A percentile compares a stretch with the other conserved stretches of the same genome.
phyloP scores from a whole-genome alignment of 1,140 invertebrate genomes.

The Prorops nasuta region DNA sequence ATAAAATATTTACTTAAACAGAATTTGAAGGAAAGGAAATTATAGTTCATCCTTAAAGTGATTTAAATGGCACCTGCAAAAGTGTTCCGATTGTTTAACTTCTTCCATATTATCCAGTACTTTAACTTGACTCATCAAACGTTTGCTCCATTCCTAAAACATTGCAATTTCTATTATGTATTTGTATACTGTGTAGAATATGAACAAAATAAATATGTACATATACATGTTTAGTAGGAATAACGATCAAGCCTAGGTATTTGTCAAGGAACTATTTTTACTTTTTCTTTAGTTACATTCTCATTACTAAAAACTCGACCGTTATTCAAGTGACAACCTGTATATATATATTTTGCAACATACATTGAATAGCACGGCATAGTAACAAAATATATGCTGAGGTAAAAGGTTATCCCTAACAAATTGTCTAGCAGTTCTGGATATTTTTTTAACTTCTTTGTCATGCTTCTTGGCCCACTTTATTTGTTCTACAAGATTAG shows the following conservation, averaged over 20 bases:
- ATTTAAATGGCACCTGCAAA: slow-evolving; percentile 55
- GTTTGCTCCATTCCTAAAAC: slow-evolving; percentile 72
- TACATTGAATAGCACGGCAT: slow-evolving; percentile 76
- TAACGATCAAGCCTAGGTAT: no score
- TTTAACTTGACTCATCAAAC: slow-evolving; percentile 61
- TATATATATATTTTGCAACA: slow-evolving; percentile 17
- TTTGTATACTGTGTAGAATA: not conserved
- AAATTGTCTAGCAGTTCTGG: slow-evolving; percentile 71
- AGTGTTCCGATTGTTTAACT: slow-evolving; percentile 63
- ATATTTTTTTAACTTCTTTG: slow-evolving; percentile 68
- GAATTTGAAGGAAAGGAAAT: not conserved
- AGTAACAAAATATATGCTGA: slow-evolving; percentile 86
- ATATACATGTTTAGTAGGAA: no score
- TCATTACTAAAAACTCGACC: no score
- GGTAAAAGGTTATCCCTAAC: slow-evolving; percentile 79
- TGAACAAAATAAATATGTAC: slow-evolving; percentile 9
- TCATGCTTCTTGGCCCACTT: slow-evolving; percentile 81
- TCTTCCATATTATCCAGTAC: slow-evolving; percentile 73
- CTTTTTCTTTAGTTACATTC: no score
- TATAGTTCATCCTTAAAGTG: slow-evolving; percentile 56
- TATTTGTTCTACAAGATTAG: slow-evolving; percentile 77
- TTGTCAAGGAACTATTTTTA: no score
- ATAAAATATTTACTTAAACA: slow-evolving; percentile 3
- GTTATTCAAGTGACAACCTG: no score
- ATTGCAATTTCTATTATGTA: no score